phyloP scores from a whole-genome alignment of 2,797 vertebrate genomes.

The Valencia hispanica region DNA sequence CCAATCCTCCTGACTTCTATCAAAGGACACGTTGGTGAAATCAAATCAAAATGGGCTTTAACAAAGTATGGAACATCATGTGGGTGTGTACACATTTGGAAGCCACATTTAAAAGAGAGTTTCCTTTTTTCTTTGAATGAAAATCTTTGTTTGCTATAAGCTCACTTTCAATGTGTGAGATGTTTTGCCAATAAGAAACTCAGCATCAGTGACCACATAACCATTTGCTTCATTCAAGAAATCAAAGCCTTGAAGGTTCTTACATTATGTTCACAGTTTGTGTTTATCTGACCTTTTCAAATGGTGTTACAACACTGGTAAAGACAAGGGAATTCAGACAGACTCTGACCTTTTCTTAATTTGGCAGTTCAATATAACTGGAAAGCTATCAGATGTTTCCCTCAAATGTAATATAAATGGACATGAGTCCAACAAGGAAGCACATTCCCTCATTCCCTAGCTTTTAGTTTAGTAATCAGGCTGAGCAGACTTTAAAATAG shows the following conservation, averaged over 20 bases:
- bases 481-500: conserved; percentile 17
- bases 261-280: conserved; percentile 49
- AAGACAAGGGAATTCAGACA: conserved; percentile 43
- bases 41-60: neutral
- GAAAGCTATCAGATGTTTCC: conserved; percentile 51
- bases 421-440: conserved; percentile 47
- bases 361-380: conserved; percentile 22
- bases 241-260: conserved; percentile 20
- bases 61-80: neutral
- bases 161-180: neutral
- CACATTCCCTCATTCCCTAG: conserved; percentile 17
- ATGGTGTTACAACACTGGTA: conserved; percentile 25
- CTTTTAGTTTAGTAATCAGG: conserved; percentile 36
- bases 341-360: conserved; percentile 56
- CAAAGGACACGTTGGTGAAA: too few species aligned
- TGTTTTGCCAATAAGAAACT: neutral
- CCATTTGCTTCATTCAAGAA: neutral
- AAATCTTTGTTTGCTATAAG: neutral
- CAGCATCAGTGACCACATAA: neutral
- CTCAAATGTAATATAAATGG: conserved; percentile 49
- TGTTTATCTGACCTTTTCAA: conserved; percentile 62
- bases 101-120: neutral
- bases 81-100: neutral
- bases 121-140: neutral
- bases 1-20: neutral